These are phyloP conservation scores for Pipistrellus pygmaeus DNA, from an alignment of 2,797 vertebrate species.

Conservation along the genomic window DNA sequence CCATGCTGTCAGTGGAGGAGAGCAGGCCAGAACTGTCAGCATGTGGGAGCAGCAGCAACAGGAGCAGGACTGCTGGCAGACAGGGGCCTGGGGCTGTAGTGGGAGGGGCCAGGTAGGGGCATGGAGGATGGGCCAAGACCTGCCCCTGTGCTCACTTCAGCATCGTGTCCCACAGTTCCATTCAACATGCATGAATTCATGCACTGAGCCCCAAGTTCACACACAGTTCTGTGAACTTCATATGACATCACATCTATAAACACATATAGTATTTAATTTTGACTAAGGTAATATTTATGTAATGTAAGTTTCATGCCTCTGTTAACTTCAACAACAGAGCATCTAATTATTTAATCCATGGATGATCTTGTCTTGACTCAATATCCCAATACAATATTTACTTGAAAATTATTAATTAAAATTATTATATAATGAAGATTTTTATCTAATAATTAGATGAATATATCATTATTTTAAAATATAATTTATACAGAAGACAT, in stretches of 20 bases:
- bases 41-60: too few species aligned
- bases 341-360: not conserved
- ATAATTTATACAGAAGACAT: not conserved
- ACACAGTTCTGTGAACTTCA: not conserved
- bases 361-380: not conserved
- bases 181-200: too few species aligned
- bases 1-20: too few species aligned
- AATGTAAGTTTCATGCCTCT: not conserved
- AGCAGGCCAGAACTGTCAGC: too few species aligned
- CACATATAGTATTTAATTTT: not conserved
- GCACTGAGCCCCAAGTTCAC: not conserved
- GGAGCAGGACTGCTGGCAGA: too few species aligned
- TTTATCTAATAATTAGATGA: not conserved
- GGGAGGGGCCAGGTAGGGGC: too few species aligned
- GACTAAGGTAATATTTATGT: not conserved
- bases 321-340: too few species aligned
- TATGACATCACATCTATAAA: not conserved
- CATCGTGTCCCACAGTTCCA: too few species aligned
- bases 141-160: too few species aligned
- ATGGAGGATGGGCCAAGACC: too few species aligned
- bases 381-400: not conserved
- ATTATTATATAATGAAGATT: not conserved
- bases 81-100: too few species aligned
- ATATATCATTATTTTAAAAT: not conserved
- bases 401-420: slow-evolving; percentile 1